Conservation (phyloP, 2,888 invertebrate species). For the Oligia fasciuncula region DNA sequence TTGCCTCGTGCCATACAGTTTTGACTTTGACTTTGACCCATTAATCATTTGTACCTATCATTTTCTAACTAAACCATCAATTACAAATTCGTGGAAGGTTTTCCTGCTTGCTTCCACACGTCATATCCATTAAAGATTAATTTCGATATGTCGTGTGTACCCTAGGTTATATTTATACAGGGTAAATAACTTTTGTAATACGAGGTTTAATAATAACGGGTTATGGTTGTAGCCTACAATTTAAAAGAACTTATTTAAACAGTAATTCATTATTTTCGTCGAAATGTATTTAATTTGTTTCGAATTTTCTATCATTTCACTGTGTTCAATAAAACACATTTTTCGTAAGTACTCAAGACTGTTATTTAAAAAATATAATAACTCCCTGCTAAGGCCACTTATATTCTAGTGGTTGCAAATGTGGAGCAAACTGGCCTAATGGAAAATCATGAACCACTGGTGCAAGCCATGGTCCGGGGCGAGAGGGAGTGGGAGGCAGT, state of each 20-base stretch:
- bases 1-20: not conserved
- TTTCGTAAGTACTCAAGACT: not conserved
- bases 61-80: constrained; percentile 34
- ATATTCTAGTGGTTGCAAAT: constrained; percentile 1
- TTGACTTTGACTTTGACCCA: constrained; percentile 9
- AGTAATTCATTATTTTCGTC: not conserved
- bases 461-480: too few species aligned
- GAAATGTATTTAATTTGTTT: not conserved
- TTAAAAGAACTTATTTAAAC: too few species aligned
- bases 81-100: constrained; percentile 29
- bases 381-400: not conserved
- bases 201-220: constrained; percentile 15
- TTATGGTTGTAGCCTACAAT: not conserved
- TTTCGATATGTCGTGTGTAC: constrained; percentile 20
- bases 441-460: not conserved
- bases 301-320: not conserved
- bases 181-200: constrained; percentile 11
- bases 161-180: not conserved
- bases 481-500: too few species aligned
- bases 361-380: not conserved
- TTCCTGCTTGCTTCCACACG: constrained; percentile 8
- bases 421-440: not conserved
- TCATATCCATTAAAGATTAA: constrained; percentile 10
- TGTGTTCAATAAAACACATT: too few species aligned
- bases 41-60: constrained; percentile 27